phyloP scores from a whole-genome alignment of 2,888 invertebrate species.

The Formica aserva region DNA sequence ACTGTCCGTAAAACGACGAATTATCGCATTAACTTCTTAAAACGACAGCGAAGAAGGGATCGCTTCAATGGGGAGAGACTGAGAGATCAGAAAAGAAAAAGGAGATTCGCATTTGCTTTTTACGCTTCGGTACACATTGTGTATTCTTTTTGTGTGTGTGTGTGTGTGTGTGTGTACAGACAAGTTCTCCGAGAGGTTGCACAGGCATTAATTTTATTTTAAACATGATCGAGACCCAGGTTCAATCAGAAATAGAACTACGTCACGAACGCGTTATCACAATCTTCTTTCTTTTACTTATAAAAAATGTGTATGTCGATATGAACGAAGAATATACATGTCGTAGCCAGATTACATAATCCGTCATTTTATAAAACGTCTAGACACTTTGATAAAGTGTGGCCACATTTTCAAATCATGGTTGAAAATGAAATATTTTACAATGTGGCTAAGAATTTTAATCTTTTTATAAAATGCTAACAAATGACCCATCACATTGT shows the following conservation, averaged over 20 bases:
- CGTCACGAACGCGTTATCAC: slow-evolving; percentile 4
- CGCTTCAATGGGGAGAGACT: neutral
- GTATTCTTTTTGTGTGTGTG: neutral
- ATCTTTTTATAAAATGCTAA: too few species aligned
- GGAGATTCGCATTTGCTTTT: slow-evolving; percentile 6
- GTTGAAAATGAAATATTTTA: too few species aligned
- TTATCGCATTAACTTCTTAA: slow-evolving; percentile 26
- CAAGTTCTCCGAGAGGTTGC: slow-evolving; percentile 3
- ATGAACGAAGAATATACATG: neutral
- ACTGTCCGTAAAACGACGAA: slow-evolving; percentile 23
- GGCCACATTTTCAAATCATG: too few species aligned
- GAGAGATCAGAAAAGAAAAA: slow-evolving; percentile 6
- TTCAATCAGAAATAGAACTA: slow-evolving; percentile 12
- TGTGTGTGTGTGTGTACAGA: neutral
- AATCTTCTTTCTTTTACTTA: slow-evolving; percentile 25
- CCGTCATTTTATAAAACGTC: too few species aligned
- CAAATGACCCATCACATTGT: too few species aligned
- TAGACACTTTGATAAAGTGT: too few species aligned
- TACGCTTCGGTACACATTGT: neutral
- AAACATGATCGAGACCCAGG: neutral
- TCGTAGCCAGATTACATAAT: too few species aligned
- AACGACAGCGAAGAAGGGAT: slow-evolving; percentile 15
- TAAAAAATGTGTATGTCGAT: neutral
- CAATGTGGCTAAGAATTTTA: too few species aligned
- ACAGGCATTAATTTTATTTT: neutral